Conservation (phyloP, 2,888 invertebrate genomes). For the Phalera bucephala region DNA sequence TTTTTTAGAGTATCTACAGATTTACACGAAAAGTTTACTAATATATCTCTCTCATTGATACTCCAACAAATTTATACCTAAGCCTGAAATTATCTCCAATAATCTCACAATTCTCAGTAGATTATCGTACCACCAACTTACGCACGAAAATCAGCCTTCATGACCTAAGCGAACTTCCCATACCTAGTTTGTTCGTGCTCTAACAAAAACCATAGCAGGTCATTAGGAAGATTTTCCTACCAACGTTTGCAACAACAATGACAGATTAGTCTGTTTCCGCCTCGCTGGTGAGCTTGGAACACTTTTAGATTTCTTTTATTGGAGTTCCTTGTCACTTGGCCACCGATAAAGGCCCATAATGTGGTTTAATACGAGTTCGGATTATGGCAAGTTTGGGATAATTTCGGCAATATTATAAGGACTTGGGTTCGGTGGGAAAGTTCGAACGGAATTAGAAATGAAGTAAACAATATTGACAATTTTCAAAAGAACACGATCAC, state of each 20-base stretch:
- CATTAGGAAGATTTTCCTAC: constrained; percentile 54
- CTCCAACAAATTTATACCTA: no score
- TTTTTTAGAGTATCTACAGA: no score
- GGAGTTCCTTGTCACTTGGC: constrained; percentile 16
- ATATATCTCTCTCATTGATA: no score
- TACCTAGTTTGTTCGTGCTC: constrained; percentile 8
- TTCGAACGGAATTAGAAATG: constrained; percentile 19
- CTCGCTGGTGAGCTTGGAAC: constrained; percentile 10
- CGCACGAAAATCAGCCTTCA: constrained; percentile 20
- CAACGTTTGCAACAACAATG: constrained; percentile 49
- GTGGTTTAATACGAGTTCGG: constrained; percentile 6
- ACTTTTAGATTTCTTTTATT: constrained; percentile 29
- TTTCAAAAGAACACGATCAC: no score
- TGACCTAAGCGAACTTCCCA: constrained; percentile 18
- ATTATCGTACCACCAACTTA: constrained; percentile 2
- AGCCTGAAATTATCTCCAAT: no score
- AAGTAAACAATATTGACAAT: constrained; percentile 31
- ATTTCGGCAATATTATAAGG: constrained; percentile 11
- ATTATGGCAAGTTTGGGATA: constrained; percentile 2
- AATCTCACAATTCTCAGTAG: no score
- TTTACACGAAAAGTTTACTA: no score
- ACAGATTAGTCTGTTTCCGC: constrained; percentile 43
- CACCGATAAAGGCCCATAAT: constrained; percentile 7
- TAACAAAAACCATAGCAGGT: constrained; percentile 44
- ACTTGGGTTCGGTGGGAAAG: constrained; percentile 13